These are phyloP conservation scores for Brachyhypopomus gauderio DNA, from an alignment of 2,113 vertebrate genomes.

Conservation along the genomic window DNA sequence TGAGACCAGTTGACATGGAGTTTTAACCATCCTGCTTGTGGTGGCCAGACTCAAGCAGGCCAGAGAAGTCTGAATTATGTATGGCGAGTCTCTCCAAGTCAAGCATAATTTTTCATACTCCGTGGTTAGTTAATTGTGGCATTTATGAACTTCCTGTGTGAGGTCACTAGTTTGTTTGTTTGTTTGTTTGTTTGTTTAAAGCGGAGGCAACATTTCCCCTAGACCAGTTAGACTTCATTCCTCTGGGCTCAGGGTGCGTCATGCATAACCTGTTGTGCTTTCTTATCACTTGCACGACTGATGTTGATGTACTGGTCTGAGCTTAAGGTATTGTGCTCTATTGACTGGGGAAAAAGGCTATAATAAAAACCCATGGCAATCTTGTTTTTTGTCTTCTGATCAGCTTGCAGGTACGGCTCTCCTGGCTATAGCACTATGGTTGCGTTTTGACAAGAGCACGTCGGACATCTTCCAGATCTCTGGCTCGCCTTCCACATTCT, in stretches of 20 bases:
- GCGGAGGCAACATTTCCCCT: background rate
- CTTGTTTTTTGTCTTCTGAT: slow-evolving; percentile 8
- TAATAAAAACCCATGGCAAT: slow-evolving; percentile 6
- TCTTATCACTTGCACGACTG: background rate
- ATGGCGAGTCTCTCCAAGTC: background rate
- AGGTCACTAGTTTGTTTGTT: no score
- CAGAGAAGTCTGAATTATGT: no score
- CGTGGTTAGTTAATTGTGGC: background rate
- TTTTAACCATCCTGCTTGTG: no score
- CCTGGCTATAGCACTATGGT: slow-evolving; percentile 90
- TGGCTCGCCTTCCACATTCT: slow-evolving; percentile 76
- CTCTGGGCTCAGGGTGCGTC: background rate
- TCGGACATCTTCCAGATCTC: slow-evolving; percentile 81
- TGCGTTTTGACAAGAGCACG: slow-evolving; percentile 89
- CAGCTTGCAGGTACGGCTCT: slow-evolving; percentile 90
- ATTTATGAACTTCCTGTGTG: background rate
- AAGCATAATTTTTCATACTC: background rate
- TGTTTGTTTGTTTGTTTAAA: background rate
- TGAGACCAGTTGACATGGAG: no score
- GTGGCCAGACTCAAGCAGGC: no score
- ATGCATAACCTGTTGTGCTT: background rate
- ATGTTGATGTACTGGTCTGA: background rate
- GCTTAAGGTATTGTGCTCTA: background rate
- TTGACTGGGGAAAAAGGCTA: background rate
- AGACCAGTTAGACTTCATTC: slow-evolving; percentile 32